phyloP scores from a whole-genome alignment of 2,113 vertebrate genomes.

The Entelurus aequoreus region DNA sequence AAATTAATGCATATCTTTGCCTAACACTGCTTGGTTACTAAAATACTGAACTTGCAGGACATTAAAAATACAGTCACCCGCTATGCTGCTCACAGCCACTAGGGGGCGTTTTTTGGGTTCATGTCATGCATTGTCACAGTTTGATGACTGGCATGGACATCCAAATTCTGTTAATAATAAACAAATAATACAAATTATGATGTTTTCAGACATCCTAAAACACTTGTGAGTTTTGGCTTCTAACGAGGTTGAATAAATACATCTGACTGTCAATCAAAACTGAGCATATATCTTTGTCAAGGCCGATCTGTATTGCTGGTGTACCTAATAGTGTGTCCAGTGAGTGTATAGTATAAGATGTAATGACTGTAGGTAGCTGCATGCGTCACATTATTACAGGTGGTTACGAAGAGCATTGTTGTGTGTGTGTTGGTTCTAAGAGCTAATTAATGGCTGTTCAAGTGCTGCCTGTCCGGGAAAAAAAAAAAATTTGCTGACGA shows the following conservation, averaged over 20 bases:
- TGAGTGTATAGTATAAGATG: not conserved
- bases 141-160: too few species aligned
- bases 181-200: too few species aligned
- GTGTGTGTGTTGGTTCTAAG: conserved; percentile 47
- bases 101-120: not conserved
- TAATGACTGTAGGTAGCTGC: conserved; percentile 15
- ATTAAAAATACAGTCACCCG: not conserved
- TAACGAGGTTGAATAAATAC: not conserved
- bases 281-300: not conserved
- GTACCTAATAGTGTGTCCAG: not conserved
- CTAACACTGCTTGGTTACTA: too few species aligned
- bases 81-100: not conserved
- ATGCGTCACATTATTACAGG: conserved; percentile 31
- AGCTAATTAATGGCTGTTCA: conserved; percentile 61
- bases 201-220: not conserved
- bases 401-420: conserved; percentile 40
- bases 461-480: conserved; percentile 44
- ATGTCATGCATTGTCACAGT: too few species aligned
- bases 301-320: not conserved
- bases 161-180: not conserved
- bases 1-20: too few species aligned
- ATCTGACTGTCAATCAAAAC: not conserved
- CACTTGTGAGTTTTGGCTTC: not conserved
- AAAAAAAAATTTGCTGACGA: conserved; percentile 46
- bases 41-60: too few species aligned